phyloP scores from a whole-genome alignment of 2,888 invertebrate species.

The Epinotia demarniana region DNA sequence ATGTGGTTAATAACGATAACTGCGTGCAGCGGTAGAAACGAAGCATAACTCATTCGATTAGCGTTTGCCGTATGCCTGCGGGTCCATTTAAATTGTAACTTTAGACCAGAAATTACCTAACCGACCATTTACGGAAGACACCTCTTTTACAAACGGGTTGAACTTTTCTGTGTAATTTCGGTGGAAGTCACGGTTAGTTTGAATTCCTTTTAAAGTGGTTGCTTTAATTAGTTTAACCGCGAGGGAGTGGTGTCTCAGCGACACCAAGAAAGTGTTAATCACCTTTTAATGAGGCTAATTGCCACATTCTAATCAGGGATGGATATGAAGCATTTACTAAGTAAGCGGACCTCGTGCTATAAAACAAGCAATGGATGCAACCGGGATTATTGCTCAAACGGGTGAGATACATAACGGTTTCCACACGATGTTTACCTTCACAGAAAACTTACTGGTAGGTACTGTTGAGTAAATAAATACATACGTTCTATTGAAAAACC shows the following conservation, averaged over 20 bases:
- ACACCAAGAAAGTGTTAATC: slow-evolving; percentile 74
- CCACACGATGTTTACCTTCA: no score
- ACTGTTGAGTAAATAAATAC: no score
- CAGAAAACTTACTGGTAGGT: no score
- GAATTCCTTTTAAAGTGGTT: slow-evolving; percentile 37
- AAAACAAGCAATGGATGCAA: no score
- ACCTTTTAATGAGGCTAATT: slow-evolving; percentile 79
- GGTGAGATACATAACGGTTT: no score
- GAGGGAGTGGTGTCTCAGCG: slow-evolving; percentile 61
- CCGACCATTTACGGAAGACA: slow-evolving; percentile 52
- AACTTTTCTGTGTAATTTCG: slow-evolving; percentile 48
- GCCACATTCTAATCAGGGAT: slow-evolving; percentile 54
- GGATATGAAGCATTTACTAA: no score
- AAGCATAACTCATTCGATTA: slow-evolving; percentile 83
- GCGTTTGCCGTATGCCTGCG: slow-evolving; percentile 68
- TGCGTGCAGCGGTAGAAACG: slow-evolving; percentile 66
- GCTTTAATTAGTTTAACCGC: slow-evolving; percentile 47
- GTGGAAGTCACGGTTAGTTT: slow-evolving; percentile 17
- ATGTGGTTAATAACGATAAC: slow-evolving; percentile 72
- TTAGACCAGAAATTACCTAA: slow-evolving; percentile 46
- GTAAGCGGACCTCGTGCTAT: no score
- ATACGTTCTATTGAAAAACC: no score
- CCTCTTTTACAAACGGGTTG: slow-evolving; percentile 41
- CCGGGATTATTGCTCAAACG: no score
- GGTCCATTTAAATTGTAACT: slow-evolving; percentile 66